A percentile compares a stretch with the other conserved stretches of the same genome.
These are phyloP conservation scores for Galeopsomyia nigrocyanea DNA, from an alignment of 2,888 invertebrate genomes.

Conservation along the genomic window DNA sequence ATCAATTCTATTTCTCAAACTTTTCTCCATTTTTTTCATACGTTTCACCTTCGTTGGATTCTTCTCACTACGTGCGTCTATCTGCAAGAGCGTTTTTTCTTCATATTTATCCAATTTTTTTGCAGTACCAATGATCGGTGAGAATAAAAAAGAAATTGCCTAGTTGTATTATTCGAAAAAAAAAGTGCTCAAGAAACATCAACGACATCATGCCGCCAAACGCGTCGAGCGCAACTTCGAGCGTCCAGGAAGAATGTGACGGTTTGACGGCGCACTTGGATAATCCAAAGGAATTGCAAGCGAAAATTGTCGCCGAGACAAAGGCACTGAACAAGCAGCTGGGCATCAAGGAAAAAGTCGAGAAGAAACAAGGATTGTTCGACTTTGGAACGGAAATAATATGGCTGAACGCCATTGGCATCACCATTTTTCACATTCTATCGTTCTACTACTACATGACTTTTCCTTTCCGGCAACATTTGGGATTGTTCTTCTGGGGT, in stretches of 20 bases:
- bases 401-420: conserved; percentile 74
- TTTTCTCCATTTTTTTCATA: too few relatives aligned
- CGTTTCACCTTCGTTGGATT: too few relatives aligned
- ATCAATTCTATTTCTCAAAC: too few relatives aligned
- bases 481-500: conserved; percentile 72
- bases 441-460: conserved; percentile 64
- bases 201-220: conserved; percentile 35
- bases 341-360: conserved; percentile 1
- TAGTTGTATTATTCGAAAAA: conserved; percentile 7
- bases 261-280: conserved; percentile 34
- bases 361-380: conserved; percentile 39
- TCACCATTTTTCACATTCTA: conserved; percentile 70
- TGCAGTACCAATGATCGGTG: not conserved
- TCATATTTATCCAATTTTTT: conserved; percentile 11
- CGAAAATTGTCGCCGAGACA: conserved; percentile 35
- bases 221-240: conserved; percentile 26
- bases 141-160: conserved; percentile 1
- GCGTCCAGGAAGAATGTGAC: conserved; percentile 6
- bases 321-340: conserved; percentile 12
- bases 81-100: not conserved
- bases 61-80: too few relatives aligned
- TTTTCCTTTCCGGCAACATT: conserved; percentile 60
- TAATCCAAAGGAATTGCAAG: conserved; percentile 42
- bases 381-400: conserved; percentile 74
- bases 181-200: not conserved